phyloP scores from a whole-genome alignment of 2,113 vertebrate genomes.

The Vireo altiloquus region DNA sequence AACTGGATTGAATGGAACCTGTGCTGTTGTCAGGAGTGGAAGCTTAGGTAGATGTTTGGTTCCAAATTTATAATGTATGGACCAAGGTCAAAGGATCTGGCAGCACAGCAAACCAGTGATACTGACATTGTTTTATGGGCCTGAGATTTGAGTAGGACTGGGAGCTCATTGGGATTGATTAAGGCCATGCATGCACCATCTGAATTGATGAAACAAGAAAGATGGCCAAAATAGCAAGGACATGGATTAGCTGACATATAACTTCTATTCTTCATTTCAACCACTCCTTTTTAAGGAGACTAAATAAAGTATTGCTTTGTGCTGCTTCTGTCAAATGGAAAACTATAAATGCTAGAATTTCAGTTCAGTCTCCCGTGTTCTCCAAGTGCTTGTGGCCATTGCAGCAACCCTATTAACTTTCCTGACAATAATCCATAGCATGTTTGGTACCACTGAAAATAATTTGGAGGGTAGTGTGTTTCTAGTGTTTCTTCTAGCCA shows the following conservation, averaged over 20 bases:
- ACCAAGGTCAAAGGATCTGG: not conserved
- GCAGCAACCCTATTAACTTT: not conserved
- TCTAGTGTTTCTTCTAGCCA: not conserved
- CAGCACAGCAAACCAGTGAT: not conserved
- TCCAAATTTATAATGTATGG: not conserved
- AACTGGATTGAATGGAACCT: not conserved
- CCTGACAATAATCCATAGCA: not conserved
- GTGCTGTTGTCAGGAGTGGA: not conserved
- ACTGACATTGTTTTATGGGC: not conserved
- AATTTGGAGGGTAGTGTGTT: accelerated
- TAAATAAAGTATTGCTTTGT: not conserved
- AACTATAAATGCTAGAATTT: not conserved
- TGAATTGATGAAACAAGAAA: not conserved
- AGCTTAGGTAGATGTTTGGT: not conserved
- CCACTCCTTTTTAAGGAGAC: not conserved
- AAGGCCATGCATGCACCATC: not conserved
- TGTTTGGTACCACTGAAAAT: not conserved
- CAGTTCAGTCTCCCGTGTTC: not conserved
- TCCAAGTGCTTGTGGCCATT: not conserved
- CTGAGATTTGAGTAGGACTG: not conserved
- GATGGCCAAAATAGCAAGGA: not conserved
- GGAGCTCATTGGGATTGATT: not conserved
- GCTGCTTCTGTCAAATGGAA: not conserved
- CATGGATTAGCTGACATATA: not conserved
- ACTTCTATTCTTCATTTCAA: not conserved